A percentile compares a stretch with the other conserved stretches of the same genome.
phyloP scores from a whole-genome alignment of 2,888 invertebrate species.

The Mamestra brassicae region DNA sequence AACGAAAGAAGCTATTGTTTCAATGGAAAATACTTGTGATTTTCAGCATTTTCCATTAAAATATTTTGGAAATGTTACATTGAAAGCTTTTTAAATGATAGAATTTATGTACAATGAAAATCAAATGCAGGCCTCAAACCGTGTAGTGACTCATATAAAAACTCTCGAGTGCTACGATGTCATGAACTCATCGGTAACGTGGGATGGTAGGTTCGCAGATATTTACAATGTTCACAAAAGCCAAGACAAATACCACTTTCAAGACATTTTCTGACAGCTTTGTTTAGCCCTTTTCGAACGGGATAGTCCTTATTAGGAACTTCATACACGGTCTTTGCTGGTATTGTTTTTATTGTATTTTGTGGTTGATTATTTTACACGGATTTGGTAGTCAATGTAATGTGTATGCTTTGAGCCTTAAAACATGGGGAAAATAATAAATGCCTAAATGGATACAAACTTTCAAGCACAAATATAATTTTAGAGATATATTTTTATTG shows the following conservation, averaged over 20 bases:
- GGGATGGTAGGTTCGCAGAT: background rate
- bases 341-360: too few relatives aligned
- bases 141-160: constrained; percentile 37
- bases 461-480: background rate
- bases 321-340: background rate
- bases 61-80: constrained; percentile 22
- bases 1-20: constrained; percentile 41
- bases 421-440: too few relatives aligned
- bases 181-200: constrained; percentile 27
- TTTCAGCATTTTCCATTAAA: constrained; percentile 28
- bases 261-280: constrained; percentile 9
- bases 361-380: background rate
- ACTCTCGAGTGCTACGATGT: constrained; percentile 19
- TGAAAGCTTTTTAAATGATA: constrained; percentile 41
- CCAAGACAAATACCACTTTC: constrained; percentile 14
- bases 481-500: too few relatives aligned
- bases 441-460: background rate
- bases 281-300: background rate
- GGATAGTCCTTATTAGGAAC: background rate
- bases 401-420: too few relatives aligned
- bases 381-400: constrained; percentile 1
- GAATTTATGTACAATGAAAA: constrained; percentile 5
- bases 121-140: constrained; percentile 9
- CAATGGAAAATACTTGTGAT: constrained; percentile 14
- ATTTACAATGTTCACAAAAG: too few relatives aligned